Evolutionary conservation across 2,888 invertebrate genomes (phyloP).

Genomic region (Microctonus aethiopoides): DNA sequence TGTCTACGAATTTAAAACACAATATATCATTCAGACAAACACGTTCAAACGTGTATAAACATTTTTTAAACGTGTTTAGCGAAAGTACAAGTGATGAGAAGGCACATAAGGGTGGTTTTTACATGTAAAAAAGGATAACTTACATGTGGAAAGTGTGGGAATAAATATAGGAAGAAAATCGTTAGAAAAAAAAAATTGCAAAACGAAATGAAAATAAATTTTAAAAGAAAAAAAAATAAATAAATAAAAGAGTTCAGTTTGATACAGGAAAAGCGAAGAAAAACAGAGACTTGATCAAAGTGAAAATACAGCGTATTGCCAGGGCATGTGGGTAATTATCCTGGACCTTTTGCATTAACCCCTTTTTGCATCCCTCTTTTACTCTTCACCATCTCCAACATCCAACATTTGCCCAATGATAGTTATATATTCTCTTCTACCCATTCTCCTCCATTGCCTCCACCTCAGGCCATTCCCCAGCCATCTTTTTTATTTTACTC

Average conservation of each 20-base stretch:
- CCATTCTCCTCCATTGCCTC: too few species aligned
- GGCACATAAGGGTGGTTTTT: too few species aligned
- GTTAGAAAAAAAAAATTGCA: too few species aligned
- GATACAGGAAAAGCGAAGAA: constrained; percentile 64
- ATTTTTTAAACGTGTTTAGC: too few species aligned
- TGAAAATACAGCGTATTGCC: constrained; percentile 64
- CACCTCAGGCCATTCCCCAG: background rate
- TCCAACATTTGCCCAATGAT: background rate
- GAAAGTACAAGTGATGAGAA: too few species aligned
- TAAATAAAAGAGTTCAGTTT: constrained; percentile 38
- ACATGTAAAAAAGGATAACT: too few species aligned
- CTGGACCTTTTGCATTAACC: constrained; percentile 64
- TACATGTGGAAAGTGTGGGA: too few species aligned
- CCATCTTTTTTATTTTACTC: background rate
- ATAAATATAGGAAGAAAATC: too few species aligned
- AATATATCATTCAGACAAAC: background rate
- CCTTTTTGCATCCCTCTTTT: constrained; percentile 46
- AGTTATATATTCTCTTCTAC: constrained; percentile 11
- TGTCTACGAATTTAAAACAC: background rate
- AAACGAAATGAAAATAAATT: too few species aligned
- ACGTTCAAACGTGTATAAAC: too few species aligned
- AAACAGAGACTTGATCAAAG: constrained; percentile 67
- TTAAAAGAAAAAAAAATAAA: constrained; percentile 36
- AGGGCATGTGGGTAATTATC: constrained; percentile 67
- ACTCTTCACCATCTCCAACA: constrained; percentile 22